A percentile compares a stretch with the other conserved stretches of the same genome.
These are phyloP conservation scores for Synanceia verrucosa DNA, from an alignment of 2,797 vertebrate species.

Conservation along the genomic window DNA sequence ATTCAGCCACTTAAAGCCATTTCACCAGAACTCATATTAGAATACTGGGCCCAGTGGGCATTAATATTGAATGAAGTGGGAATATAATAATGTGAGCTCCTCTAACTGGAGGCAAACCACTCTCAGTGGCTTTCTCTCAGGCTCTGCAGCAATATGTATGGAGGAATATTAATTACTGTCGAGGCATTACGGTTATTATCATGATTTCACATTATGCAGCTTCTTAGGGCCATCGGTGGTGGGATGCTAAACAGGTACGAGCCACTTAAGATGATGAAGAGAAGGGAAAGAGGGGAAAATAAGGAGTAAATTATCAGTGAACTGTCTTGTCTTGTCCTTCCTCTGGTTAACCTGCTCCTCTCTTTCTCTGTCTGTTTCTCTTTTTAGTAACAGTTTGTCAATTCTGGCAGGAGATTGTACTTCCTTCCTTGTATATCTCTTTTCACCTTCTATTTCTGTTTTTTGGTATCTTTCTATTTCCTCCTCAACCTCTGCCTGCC, in stretches of 20 bases:
- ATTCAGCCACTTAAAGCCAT: slow-evolving; percentile 76
- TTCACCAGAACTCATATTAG: slow-evolving; percentile 74
- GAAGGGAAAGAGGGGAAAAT: neutral
- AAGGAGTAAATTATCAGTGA: neutral
- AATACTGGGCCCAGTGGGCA: slow-evolving; percentile 70
- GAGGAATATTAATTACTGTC: slow-evolving; percentile 80
- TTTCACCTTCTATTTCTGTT: neutral
- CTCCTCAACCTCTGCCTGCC: slow-evolving; percentile 35
- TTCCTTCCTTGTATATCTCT: neutral
- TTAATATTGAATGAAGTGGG: slow-evolving; percentile 83
- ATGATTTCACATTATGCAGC: slow-evolving; percentile 68
- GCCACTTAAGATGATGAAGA: slow-evolving; percentile 36
- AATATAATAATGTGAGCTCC: slow-evolving; percentile 74
- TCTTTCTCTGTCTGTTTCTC: neutral
- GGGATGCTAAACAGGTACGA: slow-evolving; percentile 57
- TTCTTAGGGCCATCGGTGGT: slow-evolving; percentile 37
- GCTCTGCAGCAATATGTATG: slow-evolving; percentile 50
- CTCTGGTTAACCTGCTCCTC: neutral
- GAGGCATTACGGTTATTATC: slow-evolving; percentile 69
- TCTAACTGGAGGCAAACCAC: slow-evolving; percentile 62
- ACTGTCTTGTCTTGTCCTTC: neutral
- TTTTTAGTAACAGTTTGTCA: neutral
- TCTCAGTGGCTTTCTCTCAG: slow-evolving; percentile 35
- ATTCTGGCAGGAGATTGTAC: neutral
- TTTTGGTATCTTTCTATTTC: slow-evolving; percentile 38